Base-by-base conservation (phyloP, 2,888 invertebrate species). In the Oegoconia quadripuncta region DNA sequence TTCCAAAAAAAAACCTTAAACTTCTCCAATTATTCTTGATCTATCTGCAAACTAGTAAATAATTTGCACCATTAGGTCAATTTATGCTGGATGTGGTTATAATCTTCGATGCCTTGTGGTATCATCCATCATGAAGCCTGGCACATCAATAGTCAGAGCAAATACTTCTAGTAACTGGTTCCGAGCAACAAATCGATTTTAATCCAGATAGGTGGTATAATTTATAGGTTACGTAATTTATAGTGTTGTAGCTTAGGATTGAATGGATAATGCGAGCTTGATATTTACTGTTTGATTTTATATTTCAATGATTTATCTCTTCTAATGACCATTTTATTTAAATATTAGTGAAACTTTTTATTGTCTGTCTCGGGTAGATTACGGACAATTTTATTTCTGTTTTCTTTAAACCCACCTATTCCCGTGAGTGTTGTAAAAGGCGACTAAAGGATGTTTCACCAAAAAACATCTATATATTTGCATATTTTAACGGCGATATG, bases 101-200 rank as follows among this genome's bases (percentile, higher is more conserved):
- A 55, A 50, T 54, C 49, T 46, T 50, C 42, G 48, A 48, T 50
- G 52, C 42, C 41, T 39, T 47, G 50, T 45, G 51, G 52, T 48
- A 64, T 62, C 64, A 74, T 76, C 68, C 60, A 74, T 76, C 76
- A 75, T 67, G 60, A 27, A 45, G 50, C 52, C 51, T 69, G 73
- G 69, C 77, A 76, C 64, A 66, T 76, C 74, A 74, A 73, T 76
- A 73, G 66, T 57, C 50, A 65, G 65, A 65, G 66, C 70, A 76
- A 75, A 75, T 76, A 73, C 66, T 67, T 55, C 45, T 51, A 59
- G 64, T 68, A 73, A 71, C 71, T 65, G 64, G 68, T 72, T 68
- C 49, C 56, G 41, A 56, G 55, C 61, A 63, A 68, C 68, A 67
- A 71, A 72, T 70, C 65, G 66, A 66, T 70, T 63, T 67, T 70